Conservation (phyloP, 2,888 invertebrate species). For the Andrena hattorfiana region DNA sequence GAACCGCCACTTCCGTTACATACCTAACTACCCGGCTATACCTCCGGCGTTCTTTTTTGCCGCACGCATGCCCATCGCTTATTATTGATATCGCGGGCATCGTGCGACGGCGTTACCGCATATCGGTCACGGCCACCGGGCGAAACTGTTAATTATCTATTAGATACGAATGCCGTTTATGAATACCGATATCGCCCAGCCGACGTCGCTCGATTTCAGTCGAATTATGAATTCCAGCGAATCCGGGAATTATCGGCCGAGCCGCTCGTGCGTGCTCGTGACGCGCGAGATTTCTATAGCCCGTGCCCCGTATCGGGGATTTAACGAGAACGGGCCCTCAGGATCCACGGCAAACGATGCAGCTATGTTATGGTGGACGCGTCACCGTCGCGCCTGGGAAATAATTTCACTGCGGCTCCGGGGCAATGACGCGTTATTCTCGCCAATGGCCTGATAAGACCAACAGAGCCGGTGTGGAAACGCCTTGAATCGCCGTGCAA, state of each 20-base stretch:
- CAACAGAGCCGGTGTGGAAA: background rate
- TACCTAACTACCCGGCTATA: constrained; percentile 16
- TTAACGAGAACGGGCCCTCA: background rate
- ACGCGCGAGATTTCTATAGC: background rate
- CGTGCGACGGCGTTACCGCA: constrained; percentile 63
- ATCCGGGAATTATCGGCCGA: background rate
- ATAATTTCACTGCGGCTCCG: background rate
- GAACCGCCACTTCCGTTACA: constrained; percentile 47
- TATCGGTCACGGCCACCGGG: constrained; percentile 66
- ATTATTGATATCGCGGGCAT: constrained; percentile 61
- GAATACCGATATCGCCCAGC: constrained; percentile 28
- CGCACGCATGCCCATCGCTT: constrained; percentile 63
- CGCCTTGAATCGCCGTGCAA: background rate
- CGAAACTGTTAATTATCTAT: constrained; percentile 70
- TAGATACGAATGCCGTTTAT: constrained; percentile 50
- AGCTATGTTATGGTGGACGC: background rate
- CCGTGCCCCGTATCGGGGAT: background rate
- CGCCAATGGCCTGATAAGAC: background rate
- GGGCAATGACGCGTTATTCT: constrained; percentile 2
- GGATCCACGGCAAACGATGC: background rate
- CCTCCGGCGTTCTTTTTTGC: constrained; percentile 54
- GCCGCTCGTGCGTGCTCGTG: background rate
- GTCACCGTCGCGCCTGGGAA: background rate
- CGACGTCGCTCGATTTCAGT: constrained; percentile 6
- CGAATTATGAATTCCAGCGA: constrained; percentile 1